Percentiles rank a stretch among this genome's conserved stretches.
Evolutionary conservation across 2,888 invertebrate genomes (phyloP).

Genomic region (Orthonychiurus folsomi): DNA sequence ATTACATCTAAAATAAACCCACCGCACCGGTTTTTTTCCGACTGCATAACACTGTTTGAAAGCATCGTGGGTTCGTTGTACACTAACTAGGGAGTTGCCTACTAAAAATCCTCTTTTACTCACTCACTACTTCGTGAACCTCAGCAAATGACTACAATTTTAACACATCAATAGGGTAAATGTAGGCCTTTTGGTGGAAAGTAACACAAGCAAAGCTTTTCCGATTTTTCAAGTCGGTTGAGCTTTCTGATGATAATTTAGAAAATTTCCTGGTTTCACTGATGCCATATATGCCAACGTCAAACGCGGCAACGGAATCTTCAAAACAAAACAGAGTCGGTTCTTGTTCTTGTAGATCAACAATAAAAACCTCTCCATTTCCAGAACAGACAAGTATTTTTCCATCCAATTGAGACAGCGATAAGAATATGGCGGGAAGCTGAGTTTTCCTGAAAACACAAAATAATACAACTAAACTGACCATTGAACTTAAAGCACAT

Average conservation of each 20-base stretch:
- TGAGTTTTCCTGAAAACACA: too few species aligned
- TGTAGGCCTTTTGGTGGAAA: background rate
- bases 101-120: too few species aligned
- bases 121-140: too few species aligned
- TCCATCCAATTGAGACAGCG: conserved; percentile 55
- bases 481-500: too few species aligned
- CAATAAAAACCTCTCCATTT: conserved; percentile 66
- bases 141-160: too few species aligned
- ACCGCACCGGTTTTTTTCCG: too few species aligned
- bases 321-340: conserved; percentile 60
- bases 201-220: background rate
- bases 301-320: conserved; percentile 53
- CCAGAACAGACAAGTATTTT: conserved; percentile 63
- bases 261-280: conserved; percentile 26
- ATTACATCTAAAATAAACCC: too few species aligned
- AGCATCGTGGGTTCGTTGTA: too few species aligned
- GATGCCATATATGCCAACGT: conserved; percentile 55
- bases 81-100: too few species aligned
- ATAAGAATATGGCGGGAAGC: conserved; percentile 63
- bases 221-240: background rate
- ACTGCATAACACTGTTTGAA: too few species aligned
- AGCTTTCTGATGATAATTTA: background rate
- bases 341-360: conserved; percentile 59
- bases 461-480: too few species aligned
- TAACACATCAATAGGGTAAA: background rate